These are phyloP conservation scores for Linnaemya tessellans DNA, from an alignment of 2,888 invertebrate species.

Conservation along the genomic window DNA sequence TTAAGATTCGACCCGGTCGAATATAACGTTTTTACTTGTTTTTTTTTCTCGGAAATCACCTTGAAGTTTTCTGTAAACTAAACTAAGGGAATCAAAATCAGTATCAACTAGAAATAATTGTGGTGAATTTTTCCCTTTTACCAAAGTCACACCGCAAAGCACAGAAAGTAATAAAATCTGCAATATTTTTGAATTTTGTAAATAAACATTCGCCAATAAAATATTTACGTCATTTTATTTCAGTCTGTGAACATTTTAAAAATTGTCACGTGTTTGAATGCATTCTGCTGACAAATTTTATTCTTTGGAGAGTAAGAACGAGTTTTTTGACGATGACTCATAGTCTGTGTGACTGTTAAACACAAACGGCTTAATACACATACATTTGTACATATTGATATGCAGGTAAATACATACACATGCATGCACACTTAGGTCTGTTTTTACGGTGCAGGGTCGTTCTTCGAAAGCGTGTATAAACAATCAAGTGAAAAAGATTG, in stretches of 20 bases:
- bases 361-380: not conserved
- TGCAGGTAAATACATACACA: not conserved
- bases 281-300: not conserved
- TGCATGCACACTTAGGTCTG: not conserved
- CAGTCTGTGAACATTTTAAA: constrained; percentile 1
- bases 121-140: constrained; percentile 33
- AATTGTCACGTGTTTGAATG: constrained; percentile 48
- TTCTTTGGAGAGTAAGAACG: constrained; percentile 5
- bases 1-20: too few species aligned
- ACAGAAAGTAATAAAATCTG: constrained; percentile 16
- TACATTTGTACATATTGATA: not conserved
- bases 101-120: constrained; percentile 1
- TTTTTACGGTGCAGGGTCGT: too few species aligned
- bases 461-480: too few species aligned
- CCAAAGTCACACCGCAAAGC: not conserved
- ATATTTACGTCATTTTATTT: constrained; percentile 46
- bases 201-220: constrained; percentile 23
- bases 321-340: constrained; percentile 19
- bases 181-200: not conserved
- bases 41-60: constrained; percentile 24
- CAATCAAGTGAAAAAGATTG: too few species aligned
- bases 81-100: not conserved
- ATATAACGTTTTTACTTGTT: too few species aligned
- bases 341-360: not conserved
- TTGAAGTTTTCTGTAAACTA: constrained; percentile 27